phyloP scores from a whole-genome alignment of 2,797 vertebrate genomes.

The Parambassis ranga region DNA sequence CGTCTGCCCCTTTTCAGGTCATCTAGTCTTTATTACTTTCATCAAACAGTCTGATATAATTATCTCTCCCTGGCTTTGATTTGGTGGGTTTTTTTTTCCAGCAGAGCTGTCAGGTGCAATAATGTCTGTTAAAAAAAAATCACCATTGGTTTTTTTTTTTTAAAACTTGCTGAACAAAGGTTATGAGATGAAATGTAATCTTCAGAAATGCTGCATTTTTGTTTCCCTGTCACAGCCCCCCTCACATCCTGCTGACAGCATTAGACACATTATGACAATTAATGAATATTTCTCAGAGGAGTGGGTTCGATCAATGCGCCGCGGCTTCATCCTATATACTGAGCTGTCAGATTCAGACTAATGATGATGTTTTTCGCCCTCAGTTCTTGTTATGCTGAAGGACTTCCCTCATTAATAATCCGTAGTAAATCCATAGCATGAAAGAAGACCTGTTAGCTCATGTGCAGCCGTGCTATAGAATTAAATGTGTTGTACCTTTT shows the following conservation, averaged over 20 bases:
- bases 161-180: slow-evolving; percentile 55
- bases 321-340: not conserved
- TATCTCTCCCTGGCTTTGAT: slow-evolving; percentile 23
- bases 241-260: slow-evolving; percentile 23
- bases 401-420: slow-evolving; percentile 34
- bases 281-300: slow-evolving; percentile 29
- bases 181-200: slow-evolving; percentile 33
- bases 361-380: not conserved
- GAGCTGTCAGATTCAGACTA: slow-evolving; percentile 22
- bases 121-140: not conserved
- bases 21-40: slow-evolving; percentile 37
- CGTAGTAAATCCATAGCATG: not conserved
- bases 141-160: no score
- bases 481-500: not conserved
- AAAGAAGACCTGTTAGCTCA: not conserved
- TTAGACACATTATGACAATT: slow-evolving; percentile 47
- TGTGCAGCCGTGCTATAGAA: not conserved
- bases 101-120: slow-evolving; percentile 41
- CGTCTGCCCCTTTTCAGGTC: slow-evolving; percentile 31
- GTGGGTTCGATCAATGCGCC: not conserved
- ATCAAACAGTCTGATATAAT: slow-evolving; percentile 39
- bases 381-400: not conserved
- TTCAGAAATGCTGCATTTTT: slow-evolving; percentile 53
- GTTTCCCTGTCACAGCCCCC: slow-evolving; percentile 8
- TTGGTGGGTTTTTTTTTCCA: not conserved